Percentiles rank a stretch among this genome's conserved stretches.
phyloP scores from a whole-genome alignment of 2,888 invertebrate species.

The Apoda limacodes region DNA sequence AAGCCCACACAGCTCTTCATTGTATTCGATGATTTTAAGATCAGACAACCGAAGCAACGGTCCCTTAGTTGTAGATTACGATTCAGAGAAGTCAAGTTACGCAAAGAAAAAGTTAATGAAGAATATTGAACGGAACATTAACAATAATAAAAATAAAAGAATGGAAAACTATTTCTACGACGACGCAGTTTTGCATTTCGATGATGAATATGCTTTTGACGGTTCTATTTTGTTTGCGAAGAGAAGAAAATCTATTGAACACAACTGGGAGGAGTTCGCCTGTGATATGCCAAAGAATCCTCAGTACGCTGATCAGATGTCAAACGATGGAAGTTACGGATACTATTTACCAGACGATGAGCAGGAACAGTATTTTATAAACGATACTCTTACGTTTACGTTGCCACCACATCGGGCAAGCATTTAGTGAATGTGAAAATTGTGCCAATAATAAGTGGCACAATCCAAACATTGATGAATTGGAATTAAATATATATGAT shows the following conservation, averaged over 20 bases:
- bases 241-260: constrained; percentile 56
- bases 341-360: constrained; percentile 57
- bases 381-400: constrained; percentile 59
- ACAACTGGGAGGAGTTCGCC: constrained; percentile 44
- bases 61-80: constrained; percentile 58
- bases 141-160: constrained; percentile 23
- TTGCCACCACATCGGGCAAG: constrained; percentile 60
- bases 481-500: too few relatives aligned
- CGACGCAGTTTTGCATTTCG: constrained; percentile 57
- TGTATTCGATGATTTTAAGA: constrained; percentile 50
- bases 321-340: constrained; percentile 58
- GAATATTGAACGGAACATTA: constrained; percentile 56
- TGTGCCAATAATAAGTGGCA: constrained; percentile 53
- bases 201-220: constrained; percentile 61
- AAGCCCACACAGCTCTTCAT: constrained; percentile 48
- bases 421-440: constrained; percentile 49
- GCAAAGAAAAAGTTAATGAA: constrained; percentile 56
- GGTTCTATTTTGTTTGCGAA: constrained; percentile 60
- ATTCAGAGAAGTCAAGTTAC: constrained; percentile 60
- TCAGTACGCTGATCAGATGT: constrained; percentile 39
- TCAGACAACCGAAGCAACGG: constrained; percentile 56
- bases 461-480: too few relatives aligned
- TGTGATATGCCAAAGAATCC: constrained; percentile 39
- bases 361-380: constrained; percentile 48
- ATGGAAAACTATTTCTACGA: constrained; percentile 62